A percentile compares a stretch with the other conserved stretches of the same genome.
Evolutionary conservation across 2,797 vertebrate genomes (phyloP).

Genomic region (Hirundo rustica): DNA sequence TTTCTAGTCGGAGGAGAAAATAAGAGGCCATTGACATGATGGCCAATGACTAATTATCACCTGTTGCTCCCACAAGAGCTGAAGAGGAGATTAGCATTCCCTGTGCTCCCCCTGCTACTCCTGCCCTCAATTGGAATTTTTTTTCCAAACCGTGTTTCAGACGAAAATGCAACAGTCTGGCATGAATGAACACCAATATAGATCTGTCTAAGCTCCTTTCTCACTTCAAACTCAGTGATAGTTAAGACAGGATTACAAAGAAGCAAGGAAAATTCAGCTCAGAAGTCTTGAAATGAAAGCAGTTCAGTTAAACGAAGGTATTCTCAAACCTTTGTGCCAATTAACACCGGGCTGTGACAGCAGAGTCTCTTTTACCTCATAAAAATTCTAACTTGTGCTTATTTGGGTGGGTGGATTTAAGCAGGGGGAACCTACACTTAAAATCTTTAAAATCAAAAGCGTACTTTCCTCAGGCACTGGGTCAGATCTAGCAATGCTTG

Average conservation of each 20-base stretch:
- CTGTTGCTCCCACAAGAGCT: neutral
- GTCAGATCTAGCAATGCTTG: constrained; percentile 44
- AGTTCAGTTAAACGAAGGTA: constrained; percentile 30
- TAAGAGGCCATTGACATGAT: neutral
- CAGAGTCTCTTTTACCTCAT: constrained; percentile 16
- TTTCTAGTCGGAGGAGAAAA: neutral
- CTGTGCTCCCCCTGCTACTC: neutral
- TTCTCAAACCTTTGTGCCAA: constrained; percentile 53
- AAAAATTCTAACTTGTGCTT: constrained; percentile 30
- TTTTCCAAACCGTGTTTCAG: neutral
- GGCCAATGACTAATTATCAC: neutral
- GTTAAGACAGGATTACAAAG: constrained; percentile 62
- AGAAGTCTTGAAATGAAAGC: constrained; percentile 53
- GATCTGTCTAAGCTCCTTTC: constrained; percentile 57
- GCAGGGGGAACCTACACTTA: neutral
- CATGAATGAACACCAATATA: constrained; percentile 49
- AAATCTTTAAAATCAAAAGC: neutral
- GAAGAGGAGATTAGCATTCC: neutral
- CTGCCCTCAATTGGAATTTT: neutral
- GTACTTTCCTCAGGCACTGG: constrained; percentile 5
- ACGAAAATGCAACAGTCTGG: constrained; percentile 47
- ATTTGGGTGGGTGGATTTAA: constrained; percentile 55
- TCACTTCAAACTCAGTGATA: constrained; percentile 47
- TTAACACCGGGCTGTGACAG: constrained; percentile 48
- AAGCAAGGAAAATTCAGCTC: constrained; percentile 17